Conservation (phyloP, 2,888 invertebrate genomes). For the Melinopterus prodromus region DNA sequence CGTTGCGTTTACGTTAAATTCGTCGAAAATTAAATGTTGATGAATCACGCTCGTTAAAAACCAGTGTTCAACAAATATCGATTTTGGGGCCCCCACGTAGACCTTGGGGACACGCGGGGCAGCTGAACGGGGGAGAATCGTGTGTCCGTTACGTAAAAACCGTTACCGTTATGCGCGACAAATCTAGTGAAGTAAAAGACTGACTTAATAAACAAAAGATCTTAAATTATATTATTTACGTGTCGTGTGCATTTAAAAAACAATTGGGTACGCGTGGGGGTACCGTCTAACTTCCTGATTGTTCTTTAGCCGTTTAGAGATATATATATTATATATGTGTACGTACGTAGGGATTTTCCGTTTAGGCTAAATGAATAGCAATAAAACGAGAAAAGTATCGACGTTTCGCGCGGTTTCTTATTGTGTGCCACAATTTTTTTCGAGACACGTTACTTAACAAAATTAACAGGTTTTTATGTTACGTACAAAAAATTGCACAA, state of each 20-base stretch:
- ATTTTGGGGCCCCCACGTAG: constrained; percentile 42
- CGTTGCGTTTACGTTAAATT: too few relatives aligned
- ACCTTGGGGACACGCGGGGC: not conserved
- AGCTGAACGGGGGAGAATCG: not conserved
- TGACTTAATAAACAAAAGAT: constrained; percentile 10
- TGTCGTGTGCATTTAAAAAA: constrained; percentile 12
- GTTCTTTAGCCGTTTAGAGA: constrained; percentile 4
- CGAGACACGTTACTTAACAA: not conserved
- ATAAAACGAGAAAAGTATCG: not conserved
- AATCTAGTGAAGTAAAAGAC: constrained; percentile 32
- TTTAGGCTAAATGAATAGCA: not conserved
- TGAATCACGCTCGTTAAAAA: constrained; percentile 59
- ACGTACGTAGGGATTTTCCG: not conserved
- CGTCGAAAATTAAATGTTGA: constrained; percentile 5
- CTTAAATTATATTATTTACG: constrained; percentile 14
- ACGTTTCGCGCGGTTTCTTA: not conserved
- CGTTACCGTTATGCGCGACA: constrained; percentile 31
- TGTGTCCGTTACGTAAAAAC: constrained; percentile 12
- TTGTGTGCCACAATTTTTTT: not conserved
- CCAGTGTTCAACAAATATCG: constrained; percentile 59
- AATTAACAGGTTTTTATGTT: not conserved
- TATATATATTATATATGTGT: not conserved
- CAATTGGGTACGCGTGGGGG: not conserved
- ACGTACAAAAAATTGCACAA: too few relatives aligned
- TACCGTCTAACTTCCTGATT: not conserved